phyloP scores from a whole-genome alignment of 2,888 invertebrate genomes.

The Drosophila macrospina region DNA sequence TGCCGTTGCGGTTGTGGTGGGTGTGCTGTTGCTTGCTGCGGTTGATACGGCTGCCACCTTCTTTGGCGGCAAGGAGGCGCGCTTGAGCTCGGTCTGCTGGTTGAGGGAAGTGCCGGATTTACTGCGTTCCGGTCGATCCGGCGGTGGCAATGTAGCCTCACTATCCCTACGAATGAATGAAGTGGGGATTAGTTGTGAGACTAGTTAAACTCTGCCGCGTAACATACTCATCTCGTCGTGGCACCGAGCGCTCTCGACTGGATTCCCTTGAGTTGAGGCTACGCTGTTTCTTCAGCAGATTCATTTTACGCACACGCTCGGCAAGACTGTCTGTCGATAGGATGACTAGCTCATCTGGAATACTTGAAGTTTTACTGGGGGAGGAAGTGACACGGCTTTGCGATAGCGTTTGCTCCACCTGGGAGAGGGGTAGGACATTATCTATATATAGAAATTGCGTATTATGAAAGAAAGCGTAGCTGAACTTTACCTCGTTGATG shows the following conservation, averaged over 20 bases:
- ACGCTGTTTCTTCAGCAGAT: slow-evolving; percentile 86
- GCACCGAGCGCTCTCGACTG: slow-evolving; percentile 83
- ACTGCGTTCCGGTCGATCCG: slow-evolving; percentile 83
- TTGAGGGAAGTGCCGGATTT: slow-evolving; percentile 67
- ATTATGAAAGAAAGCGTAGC: too few relatives aligned
- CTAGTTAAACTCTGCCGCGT: not conserved
- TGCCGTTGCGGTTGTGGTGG: slow-evolving; percentile 21
- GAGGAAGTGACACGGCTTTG: slow-evolving; percentile 87
- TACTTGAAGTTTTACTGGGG: slow-evolving; percentile 85
- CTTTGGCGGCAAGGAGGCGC: slow-evolving; percentile 76
- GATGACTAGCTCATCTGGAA: slow-evolving; percentile 87
- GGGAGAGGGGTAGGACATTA: not conserved
- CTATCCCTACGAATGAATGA: slow-evolving; percentile 58
- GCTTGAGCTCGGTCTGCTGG: slow-evolving; percentile 71
- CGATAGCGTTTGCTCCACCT: slow-evolving; percentile 86
- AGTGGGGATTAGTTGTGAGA: not conserved
- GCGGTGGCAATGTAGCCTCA: slow-evolving; percentile 66
- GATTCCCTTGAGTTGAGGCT: slow-evolving; percentile 83
- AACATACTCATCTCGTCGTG: slow-evolving; percentile 83
- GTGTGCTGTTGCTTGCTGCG: slow-evolving; percentile 22
- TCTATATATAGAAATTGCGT: too few relatives aligned
- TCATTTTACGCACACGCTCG: slow-evolving; percentile 89
- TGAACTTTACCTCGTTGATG: slow-evolving; percentile 76
- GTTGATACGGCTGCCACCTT: slow-evolving; percentile 60
- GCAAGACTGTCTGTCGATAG: slow-evolving; percentile 90